Percentiles rank a stretch among this genome's conserved stretches.
Evolutionary conservation across 2,888 invertebrate species (phyloP).

Genomic region (Alitta virens): DNA sequence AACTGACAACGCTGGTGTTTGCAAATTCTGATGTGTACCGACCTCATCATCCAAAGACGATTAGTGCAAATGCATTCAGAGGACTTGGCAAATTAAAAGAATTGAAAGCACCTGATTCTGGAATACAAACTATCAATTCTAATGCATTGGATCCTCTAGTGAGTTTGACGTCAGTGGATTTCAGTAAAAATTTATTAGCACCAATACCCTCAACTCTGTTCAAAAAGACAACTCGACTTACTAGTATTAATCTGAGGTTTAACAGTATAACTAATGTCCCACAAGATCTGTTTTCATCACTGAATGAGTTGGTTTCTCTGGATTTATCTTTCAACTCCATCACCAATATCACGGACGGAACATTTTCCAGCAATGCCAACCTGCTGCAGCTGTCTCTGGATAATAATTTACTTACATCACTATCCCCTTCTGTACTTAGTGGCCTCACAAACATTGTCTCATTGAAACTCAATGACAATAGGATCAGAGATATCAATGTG

Average conservation of each 20-base stretch:
- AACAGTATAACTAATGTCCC: background rate
- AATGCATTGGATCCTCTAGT: background rate
- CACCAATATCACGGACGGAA: background rate
- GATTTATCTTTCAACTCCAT: background rate
- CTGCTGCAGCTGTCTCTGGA: background rate
- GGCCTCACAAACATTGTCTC: background rate
- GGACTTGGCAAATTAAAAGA: background rate
- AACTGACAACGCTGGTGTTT: background rate
- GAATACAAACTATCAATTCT: background rate
- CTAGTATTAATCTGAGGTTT: background rate
- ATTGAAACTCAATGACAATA: constrained; percentile 6
- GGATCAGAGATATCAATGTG: background rate
- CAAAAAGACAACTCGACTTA: background rate
- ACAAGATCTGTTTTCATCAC: background rate
- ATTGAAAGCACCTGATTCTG: background rate
- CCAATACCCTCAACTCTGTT: background rate
- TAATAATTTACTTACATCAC: background rate
- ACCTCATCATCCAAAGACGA: background rate
- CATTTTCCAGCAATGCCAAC: background rate
- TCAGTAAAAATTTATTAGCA: background rate
- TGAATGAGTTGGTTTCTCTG: background rate
- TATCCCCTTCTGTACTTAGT: background rate
- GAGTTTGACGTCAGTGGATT: constrained; percentile 3
- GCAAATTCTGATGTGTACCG: background rate
- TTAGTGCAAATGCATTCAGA: background rate